Base-by-base conservation (phyloP, 2,888 invertebrate species). In the Zygothrica quintamaculata region DNA sequence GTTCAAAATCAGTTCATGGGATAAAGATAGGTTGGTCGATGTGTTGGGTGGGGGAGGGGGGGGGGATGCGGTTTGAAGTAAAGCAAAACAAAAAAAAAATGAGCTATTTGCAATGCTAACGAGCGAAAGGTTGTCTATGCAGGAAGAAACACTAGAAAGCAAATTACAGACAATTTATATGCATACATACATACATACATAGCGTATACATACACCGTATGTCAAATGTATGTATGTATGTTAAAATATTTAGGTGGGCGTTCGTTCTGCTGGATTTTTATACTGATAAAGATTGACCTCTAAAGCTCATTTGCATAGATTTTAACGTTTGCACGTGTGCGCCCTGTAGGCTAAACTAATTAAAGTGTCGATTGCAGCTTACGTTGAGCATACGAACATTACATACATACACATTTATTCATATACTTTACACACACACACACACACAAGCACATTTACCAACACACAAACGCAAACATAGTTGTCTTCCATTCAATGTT, bases 81-180 rank as follows among this genome's bases (percentile, higher is more conserved):
- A 39, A 64, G 39, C 22, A 51, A 31, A 25, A 34, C n/a, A n/a
- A n/a, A n/a, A n/a, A n/a, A n/a, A n/a, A n/a, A n/a, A n/a, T n/a
- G n/a, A 29, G 68, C 26, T 48, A 44, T 47, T 62, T 47, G 26
- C 66, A 64, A 74, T 74, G 75, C 62, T 64, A 77, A 66, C 78
- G 60, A 71, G 67, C 61, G 61, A 59, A 71, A 82, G 64, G 69
- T 56, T 55, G 74, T 53, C 56, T 77, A 66, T 66, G 80, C 77
- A 80, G 80, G 87, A 84, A 84, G 77, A 80, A 64, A 64, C 74
- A 84, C 74, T 79, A 73, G 74, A 84, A 70, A 62, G 44, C 61
- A 84, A 86, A 86, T 84, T 86, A 80, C 69, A 56, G 61, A 64
- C 74, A 84, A 80, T 86, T 76, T 72, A 50, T 68, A 51, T 33